phyloP scores from a whole-genome alignment of 2,888 invertebrate genomes.

The Orchesellides sinensis region DNA sequence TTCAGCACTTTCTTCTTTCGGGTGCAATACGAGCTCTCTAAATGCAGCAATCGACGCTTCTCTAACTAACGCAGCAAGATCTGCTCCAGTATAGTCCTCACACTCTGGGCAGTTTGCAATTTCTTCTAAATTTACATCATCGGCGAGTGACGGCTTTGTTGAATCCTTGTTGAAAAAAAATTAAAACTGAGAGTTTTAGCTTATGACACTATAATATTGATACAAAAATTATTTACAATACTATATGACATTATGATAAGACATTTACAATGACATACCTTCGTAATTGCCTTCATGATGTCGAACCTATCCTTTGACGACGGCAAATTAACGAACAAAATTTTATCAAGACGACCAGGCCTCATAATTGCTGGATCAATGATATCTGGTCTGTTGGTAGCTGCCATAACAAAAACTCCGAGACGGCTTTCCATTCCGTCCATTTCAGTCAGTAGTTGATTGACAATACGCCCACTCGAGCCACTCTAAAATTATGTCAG shows the following conservation, averaged over 20 bases:
- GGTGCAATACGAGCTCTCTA: slow-evolving; percentile 83
- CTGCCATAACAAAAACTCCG: slow-evolving; percentile 96
- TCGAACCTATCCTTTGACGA: slow-evolving; percentile 87
- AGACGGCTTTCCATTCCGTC: slow-evolving; percentile 95
- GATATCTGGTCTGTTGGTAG: slow-evolving; percentile 97
- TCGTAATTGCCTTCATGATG: slow-evolving; percentile 92
- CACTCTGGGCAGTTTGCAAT: slow-evolving; percentile 84
- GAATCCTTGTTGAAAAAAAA: no score
- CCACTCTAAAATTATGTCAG: slow-evolving; percentile 80
- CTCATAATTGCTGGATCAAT: slow-evolving; percentile 96
- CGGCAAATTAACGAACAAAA: slow-evolving; percentile 94
- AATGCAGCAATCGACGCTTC: slow-evolving; percentile 91
- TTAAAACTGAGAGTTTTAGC: no score
- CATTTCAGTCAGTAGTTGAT: slow-evolving; percentile 98
- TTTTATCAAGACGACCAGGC: slow-evolving; percentile 93
- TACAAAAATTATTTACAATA: no score
- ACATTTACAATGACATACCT: slow-evolving; percentile 79
- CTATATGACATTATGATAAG: no score
- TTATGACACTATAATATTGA: no score
- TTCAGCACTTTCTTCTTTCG: slow-evolving; percentile 12
- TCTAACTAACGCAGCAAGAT: slow-evolving; percentile 91
- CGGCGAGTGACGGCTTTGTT: slow-evolving; percentile 85
- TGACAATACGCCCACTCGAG: slow-evolving; percentile 91
- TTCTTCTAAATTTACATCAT: slow-evolving; percentile 86
- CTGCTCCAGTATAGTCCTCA: slow-evolving; percentile 94